These are phyloP conservation scores for Borostomias antarcticus DNA, from an alignment of 2,797 vertebrate genomes.

Conservation along the genomic window DNA sequence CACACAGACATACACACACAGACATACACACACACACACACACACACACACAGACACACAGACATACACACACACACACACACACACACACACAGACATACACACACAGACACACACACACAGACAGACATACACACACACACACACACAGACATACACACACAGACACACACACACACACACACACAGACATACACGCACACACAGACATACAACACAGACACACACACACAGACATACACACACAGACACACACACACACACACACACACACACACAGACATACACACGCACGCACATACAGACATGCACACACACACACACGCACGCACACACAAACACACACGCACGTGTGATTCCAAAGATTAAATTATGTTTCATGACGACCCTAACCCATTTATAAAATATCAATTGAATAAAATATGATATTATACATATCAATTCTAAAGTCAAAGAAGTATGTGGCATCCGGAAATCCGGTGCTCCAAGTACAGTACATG, in stretches of 20 bases:
- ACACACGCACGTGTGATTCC: too few relatives aligned
- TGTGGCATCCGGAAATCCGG: constrained; percentile 45
- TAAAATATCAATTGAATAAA: neutral
- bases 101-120: too few relatives aligned
- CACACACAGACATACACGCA: constrained; percentile 36
- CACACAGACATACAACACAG: constrained; percentile 29
- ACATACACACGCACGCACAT: neutral
- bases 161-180: neutral
- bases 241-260: constrained; percentile 13
- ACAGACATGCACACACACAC: neutral
- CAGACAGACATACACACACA: constrained; percentile 16
- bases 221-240: constrained; percentile 2
- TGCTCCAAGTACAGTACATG: too few relatives aligned
- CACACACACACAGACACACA: constrained; percentile 6
- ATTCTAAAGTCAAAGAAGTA: too few relatives aligned
- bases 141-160: neutral
- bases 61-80: constrained; percentile 44
- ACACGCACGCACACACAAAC: neutral
- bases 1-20: constrained; percentile 10
- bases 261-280: neutral
- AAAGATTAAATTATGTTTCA: neutral
- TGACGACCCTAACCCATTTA: neutral
- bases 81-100: constrained; percentile 1
- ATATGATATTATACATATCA: too few relatives aligned
- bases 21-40: neutral